Conservation (phyloP, 2,113 vertebrate genomes). For the Corythaixoides concolor region DNA sequence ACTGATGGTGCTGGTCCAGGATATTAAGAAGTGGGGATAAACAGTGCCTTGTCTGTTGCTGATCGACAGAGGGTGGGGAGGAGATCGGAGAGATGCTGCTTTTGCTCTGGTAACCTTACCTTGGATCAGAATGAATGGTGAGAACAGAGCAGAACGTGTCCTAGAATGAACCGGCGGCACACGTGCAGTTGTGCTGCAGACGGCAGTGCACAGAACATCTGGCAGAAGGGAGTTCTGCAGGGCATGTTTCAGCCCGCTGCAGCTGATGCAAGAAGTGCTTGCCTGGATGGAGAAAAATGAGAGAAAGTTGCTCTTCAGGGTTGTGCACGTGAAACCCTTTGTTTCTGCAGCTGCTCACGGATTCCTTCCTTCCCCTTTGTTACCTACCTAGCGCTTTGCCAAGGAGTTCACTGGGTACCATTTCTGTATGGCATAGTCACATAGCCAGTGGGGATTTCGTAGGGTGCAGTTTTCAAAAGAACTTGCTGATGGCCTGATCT, state of each 20-base stretch:
- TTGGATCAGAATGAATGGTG: neutral
- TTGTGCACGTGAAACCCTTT: neutral
- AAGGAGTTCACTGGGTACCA: neutral
- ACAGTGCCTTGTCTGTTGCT: neutral
- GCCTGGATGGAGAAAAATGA: neutral
- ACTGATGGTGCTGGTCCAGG: neutral
- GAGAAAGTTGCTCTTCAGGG: neutral
- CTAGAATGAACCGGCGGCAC: rapidly evolving
- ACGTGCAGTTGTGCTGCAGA: neutral
- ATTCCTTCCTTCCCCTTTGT: rapidly evolving
- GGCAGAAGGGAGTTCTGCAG: neutral
- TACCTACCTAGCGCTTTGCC: neutral
- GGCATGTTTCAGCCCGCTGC: neutral
- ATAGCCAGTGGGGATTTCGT: neutral
- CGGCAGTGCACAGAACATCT: neutral
- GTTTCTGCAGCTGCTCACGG: neutral
- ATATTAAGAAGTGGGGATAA: neutral
- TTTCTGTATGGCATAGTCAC: neutral
- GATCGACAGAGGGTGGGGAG: neutral
- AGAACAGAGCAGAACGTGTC: rapidly evolving
- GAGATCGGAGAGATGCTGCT: neutral
- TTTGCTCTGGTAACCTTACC: neutral
- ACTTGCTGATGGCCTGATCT: neutral
- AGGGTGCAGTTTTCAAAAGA: neutral
- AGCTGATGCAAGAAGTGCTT: neutral